Base-by-base conservation (phyloP, 2,113 vertebrate species). In the Euleptes europaea region DNA sequence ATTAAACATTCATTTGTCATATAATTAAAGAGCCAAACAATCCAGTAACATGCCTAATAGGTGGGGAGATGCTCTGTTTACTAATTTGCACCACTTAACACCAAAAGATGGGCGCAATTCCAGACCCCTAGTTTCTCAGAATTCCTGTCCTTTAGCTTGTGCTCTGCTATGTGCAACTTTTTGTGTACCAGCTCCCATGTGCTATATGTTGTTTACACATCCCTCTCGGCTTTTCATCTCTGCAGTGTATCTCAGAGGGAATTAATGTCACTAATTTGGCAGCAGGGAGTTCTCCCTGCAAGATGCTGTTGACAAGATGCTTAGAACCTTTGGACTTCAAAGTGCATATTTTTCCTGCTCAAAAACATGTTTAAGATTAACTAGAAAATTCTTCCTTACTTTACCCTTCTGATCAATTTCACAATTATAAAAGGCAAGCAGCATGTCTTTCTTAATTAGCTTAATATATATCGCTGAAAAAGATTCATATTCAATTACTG, bases 1-100 rank as follows among this genome's bases (percentile, higher is more conserved):
- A 88, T 92, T 87, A 91, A 88, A 83, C 76, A 44, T 78, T 91
- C 83, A 84, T 91, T 92, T 87, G 84, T 84, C 82, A 82, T 91
- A 28, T 90, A 89, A 89, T 93, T 92, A 82, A 49, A 17, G n/a
- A 40, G 33, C 33, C 38, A 63, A 69, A 65, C 3, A 71, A 33
- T 78, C 28, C 51, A 71, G 66, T 17, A 49, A 49, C 28, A 42
- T 65, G 5, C 72, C 57, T 26, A 21, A 66, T 17, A 76, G 42
- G 8, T 33, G 40, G 33, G 15, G 1, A 38, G 51, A 47, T 12
- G 21, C 42, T 63, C 69, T 38, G 23, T 42, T 67, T 38, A 49
- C 26, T 49, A 28, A 47, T 8, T 42, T 63, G 19, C 11, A 33
- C 28, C 35, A 63, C 14, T 13, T 65, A 57, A 21, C 26, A 23